A percentile compares a stretch with the other conserved stretches of the same genome.
phyloP scores from a whole-genome alignment of 2,888 invertebrate genomes.

The Caenorhabditis uteleia region DNA sequence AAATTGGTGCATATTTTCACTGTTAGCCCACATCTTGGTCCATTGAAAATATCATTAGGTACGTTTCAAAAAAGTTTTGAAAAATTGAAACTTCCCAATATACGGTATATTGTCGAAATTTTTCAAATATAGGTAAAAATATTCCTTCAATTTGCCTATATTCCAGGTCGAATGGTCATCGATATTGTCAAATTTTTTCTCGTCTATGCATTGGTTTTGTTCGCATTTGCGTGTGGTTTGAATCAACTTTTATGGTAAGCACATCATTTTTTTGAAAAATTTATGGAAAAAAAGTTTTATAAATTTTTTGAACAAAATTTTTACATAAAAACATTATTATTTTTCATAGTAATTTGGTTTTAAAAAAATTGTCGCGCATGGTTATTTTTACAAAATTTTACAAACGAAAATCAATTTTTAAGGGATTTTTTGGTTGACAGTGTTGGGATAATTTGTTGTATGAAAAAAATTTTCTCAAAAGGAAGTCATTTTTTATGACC shows the following conservation, averaged over 20 bases:
- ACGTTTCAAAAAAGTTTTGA: constrained; percentile 7
- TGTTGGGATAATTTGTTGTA: no score
- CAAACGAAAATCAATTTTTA: constrained; percentile 3
- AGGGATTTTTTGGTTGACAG: no score
- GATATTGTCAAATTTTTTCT: constrained; percentile 92
- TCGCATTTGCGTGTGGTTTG: constrained; percentile 89
- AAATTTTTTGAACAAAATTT: background rate
- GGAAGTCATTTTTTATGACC: no score
- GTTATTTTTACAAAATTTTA: background rate
- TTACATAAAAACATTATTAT: no score
- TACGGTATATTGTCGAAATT: background rate
- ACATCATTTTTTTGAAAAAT: no score
- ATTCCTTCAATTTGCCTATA: background rate
- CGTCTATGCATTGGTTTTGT: constrained; percentile 84
- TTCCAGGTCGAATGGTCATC: constrained; percentile 74
- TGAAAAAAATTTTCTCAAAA: no score
- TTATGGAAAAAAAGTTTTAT: constrained; percentile 71
- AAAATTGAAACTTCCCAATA: background rate
- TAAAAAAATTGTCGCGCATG: no score
- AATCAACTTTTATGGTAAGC: constrained; percentile 87
- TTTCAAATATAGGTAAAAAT: background rate
- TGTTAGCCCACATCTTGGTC: constrained; percentile 89
- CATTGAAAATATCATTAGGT: constrained; percentile 88
- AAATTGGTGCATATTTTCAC: constrained; percentile 91
- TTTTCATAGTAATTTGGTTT: no score